Evolutionary conservation across 2,113 vertebrate species (phyloP).

Genomic region (Chlamydotis undulata): DNA sequence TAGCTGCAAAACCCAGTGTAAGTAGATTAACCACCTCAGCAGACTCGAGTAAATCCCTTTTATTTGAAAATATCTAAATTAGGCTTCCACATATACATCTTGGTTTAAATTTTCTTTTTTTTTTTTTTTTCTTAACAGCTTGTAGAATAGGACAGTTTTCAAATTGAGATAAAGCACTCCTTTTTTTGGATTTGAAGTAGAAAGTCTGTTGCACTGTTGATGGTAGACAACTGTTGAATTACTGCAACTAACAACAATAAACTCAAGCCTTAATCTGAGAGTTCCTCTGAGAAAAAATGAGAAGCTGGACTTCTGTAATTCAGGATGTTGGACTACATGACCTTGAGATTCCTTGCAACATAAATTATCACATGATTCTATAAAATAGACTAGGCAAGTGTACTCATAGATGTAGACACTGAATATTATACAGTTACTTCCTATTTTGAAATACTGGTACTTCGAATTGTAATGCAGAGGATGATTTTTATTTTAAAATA

Average conservation of each 20-base stretch:
- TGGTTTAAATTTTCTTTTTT: neutral
- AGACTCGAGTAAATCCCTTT: conserved; percentile 29
- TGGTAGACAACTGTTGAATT: neutral
- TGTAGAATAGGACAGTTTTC: neutral
- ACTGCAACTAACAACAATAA: neutral
- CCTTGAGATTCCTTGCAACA: neutral
- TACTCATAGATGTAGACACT: neutral
- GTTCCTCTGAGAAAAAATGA: neutral
- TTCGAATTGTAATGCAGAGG: neutral
- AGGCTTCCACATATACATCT: neutral
- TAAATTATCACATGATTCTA: neutral
- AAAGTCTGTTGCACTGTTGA: neutral
- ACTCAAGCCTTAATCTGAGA: neutral
- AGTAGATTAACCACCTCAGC: conserved; percentile 25
- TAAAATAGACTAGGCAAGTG: neutral
- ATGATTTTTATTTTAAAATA: neutral
- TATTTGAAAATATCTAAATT: conserved; percentile 47
- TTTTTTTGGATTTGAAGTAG: neutral
- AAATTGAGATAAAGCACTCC: neutral
- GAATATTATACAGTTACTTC: neutral
- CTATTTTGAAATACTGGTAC: neutral
- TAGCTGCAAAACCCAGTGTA: neutral
- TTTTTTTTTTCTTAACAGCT: neutral
- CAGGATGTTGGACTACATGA: neutral
- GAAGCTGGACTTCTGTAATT: neutral